These are phyloP conservation scores for Ranitomeya variabilis DNA, from an alignment of 2,113 vertebrate genomes.

Conservation along the genomic window DNA sequence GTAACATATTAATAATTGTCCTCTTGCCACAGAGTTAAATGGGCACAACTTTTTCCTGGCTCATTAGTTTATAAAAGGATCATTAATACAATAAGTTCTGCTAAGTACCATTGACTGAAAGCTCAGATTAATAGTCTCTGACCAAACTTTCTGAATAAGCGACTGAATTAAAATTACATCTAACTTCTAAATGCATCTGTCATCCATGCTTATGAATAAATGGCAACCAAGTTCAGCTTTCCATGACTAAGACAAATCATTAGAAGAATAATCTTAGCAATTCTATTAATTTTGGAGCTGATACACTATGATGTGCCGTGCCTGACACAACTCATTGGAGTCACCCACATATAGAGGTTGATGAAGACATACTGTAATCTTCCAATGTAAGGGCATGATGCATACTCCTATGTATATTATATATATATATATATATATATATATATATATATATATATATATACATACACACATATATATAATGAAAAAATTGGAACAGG, in stretches of 20 bases:
- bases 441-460: no score
- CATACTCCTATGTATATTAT: no score
- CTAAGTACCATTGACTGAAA: constrained; percentile 49
- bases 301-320: constrained; percentile 3
- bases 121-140: constrained; percentile 55
- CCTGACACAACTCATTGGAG: constrained; percentile 27
- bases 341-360: background rate
- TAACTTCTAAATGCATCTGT: constrained; percentile 53
- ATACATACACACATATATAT: no score
- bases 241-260: constrained; percentile 49
- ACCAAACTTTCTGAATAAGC: constrained; percentile 57
- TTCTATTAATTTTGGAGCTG: constrained; percentile 43
- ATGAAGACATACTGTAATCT: background rate
- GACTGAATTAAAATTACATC: constrained; percentile 59
- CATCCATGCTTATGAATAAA: constrained; percentile 50
- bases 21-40: constrained; percentile 44
- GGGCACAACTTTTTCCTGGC: constrained; percentile 48
- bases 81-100: constrained; percentile 58
- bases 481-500: no score
- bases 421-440: no score
- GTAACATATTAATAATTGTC: constrained; percentile 55
- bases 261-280: constrained; percentile 47
- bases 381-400: background rate
- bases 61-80: constrained; percentile 58
- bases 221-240: constrained; percentile 43